phyloP scores from a whole-genome alignment of 1,140 invertebrate species.

The Aphelenchoides fujianensis region DNA sequence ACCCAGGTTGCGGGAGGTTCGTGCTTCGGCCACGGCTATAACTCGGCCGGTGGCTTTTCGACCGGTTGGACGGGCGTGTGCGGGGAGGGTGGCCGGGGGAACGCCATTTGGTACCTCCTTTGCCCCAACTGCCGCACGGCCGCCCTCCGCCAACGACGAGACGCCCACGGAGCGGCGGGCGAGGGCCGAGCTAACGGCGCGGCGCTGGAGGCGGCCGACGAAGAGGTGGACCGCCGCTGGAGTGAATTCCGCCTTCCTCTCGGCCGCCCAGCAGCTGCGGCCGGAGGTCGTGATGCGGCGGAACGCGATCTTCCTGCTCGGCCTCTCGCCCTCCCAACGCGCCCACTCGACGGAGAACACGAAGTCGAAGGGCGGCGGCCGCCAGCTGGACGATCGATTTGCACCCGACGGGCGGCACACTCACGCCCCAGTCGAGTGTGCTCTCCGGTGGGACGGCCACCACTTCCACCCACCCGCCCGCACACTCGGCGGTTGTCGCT shows the following conservation, averaged over 20 bases:
- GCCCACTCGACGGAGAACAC: background rate
- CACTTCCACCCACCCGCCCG: background rate
- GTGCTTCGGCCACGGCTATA: constrained; percentile 82
- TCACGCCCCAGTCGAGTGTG: background rate
- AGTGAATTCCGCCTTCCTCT: constrained; percentile 57
- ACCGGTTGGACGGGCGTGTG: constrained; percentile 82
- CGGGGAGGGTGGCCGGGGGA: constrained; percentile 78
- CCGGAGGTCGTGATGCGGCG: constrained; percentile 80
- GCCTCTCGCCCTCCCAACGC: constrained; percentile 71
- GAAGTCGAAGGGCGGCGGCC: background rate
- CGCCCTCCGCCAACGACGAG: constrained; percentile 70
- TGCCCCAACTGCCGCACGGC: constrained; percentile 83
- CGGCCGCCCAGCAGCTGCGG: constrained; percentile 65
- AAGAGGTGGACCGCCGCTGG: constrained; percentile 52
- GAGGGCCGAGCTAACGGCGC: background rate
- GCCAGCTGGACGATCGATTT: constrained; percentile 18
- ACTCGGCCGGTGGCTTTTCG: constrained; percentile 78
- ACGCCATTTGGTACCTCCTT: constrained; percentile 83
- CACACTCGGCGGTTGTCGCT: background rate
- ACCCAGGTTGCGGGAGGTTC: constrained; percentile 84
- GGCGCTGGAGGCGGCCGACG: constrained; percentile 48
- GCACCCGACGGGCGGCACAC: background rate
- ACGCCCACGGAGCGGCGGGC: constrained; percentile 39
- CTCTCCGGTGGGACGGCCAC: background rate
- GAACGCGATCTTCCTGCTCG: constrained; percentile 88